phyloP scores from a whole-genome alignment of 1,140 invertebrate species.

The Drosophila pseudoobscura region DNA sequence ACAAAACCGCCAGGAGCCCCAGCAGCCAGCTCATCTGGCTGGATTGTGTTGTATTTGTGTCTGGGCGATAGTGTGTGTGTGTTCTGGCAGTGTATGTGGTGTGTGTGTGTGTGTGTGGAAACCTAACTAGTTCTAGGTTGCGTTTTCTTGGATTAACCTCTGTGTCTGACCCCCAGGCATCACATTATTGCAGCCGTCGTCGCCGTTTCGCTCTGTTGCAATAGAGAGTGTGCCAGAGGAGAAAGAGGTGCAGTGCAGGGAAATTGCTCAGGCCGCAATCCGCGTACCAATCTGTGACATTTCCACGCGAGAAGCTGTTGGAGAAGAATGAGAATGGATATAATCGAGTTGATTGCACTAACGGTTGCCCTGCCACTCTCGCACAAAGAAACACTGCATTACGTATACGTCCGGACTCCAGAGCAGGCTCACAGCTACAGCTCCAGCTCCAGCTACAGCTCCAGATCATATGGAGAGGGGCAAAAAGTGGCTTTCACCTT shows the following conservation, averaged over 20 bases:
- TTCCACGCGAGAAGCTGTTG: constrained; percentile 58
- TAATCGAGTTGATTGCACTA: constrained; percentile 61
- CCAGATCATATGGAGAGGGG: constrained; percentile 27
- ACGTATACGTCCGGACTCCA: constrained; percentile 27
- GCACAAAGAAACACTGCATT: constrained; percentile 65
- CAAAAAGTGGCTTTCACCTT: constrained; percentile 72
- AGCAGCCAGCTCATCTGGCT: constrained; percentile 75
- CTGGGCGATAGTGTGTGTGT: constrained; percentile 23
- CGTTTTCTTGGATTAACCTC: constrained; percentile 65
- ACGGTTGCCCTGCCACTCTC: constrained; percentile 25
- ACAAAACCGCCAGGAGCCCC: constrained; percentile 68
- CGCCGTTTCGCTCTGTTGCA: constrained; percentile 32
- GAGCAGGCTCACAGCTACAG: background rate
- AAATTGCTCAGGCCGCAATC: constrained; percentile 23
- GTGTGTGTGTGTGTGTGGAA: constrained; percentile 49
- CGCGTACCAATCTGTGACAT: constrained; percentile 55
- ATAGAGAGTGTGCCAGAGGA: constrained; percentile 27
- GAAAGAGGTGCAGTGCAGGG: constrained; percentile 14
- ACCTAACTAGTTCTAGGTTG: constrained; percentile 76
- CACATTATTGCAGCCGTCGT: constrained; percentile 66
- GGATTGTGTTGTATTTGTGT: constrained; percentile 16
- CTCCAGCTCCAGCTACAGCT: background rate
- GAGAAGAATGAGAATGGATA: constrained; percentile 46
- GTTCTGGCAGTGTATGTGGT: constrained; percentile 20
- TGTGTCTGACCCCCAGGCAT: constrained; percentile 51